Evolutionary conservation across 2,113 vertebrate genomes (phyloP).

Genomic region (Chaetodon trifascialis): DNA sequence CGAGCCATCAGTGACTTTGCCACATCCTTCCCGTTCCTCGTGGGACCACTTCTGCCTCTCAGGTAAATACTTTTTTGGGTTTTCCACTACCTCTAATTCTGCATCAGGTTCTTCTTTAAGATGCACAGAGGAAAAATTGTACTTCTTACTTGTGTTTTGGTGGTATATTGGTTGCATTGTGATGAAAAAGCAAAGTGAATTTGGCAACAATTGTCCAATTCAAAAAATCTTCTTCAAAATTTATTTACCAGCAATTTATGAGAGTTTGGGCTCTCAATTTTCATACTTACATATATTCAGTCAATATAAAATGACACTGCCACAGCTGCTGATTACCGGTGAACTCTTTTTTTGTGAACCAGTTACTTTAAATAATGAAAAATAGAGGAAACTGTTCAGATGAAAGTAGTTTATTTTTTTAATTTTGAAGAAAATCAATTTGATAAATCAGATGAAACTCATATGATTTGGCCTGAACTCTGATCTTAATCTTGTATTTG

Average conservation of each 20-base stretch:
- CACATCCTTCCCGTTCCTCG: constrained; percentile 30
- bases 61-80: constrained; percentile 60
- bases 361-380: not conserved
- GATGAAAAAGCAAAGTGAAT: not conserved
- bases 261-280: not conserved
- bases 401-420: not conserved
- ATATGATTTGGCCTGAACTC: not conserved
- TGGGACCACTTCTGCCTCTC: constrained; percentile 39
- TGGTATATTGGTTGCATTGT: not conserved
- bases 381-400: not conserved
- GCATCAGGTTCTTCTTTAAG: not conserved
- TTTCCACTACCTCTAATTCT: not conserved
- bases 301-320: not conserved
- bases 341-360: not conserved
- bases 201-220: not conserved
- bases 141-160: not conserved
- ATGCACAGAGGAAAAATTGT: not conserved
- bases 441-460: not conserved
- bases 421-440: not conserved
- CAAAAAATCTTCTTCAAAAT: too few relatives aligned
- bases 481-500: not conserved
- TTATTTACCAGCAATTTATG: not conserved
- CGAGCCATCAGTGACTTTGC: not conserved
- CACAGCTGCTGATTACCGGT: not conserved
- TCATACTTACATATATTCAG: not conserved